phyloP scores from a whole-genome alignment of 2,888 invertebrate species.

The Caenorhabditis angaria region DNA sequence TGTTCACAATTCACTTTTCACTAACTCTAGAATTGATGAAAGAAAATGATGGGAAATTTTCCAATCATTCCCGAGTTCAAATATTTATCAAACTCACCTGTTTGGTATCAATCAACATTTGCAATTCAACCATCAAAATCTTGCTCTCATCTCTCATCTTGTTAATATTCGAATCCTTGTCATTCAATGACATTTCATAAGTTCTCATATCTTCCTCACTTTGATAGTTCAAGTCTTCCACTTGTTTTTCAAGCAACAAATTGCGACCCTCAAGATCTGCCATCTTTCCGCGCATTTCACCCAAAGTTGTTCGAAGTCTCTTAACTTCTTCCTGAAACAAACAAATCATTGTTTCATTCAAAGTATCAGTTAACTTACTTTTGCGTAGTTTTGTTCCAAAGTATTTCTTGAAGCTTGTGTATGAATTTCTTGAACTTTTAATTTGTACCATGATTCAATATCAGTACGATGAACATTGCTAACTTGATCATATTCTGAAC shows the following conservation, averaged over 20 bases:
- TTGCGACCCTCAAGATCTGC: slow-evolving; percentile 76
- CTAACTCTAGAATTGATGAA: too few species aligned
- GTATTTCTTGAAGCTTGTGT: slow-evolving; percentile 58
- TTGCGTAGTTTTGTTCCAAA: slow-evolving; percentile 51
- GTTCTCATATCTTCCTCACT: slow-evolving; percentile 73
- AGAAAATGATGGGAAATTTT: too few species aligned
- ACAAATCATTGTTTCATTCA: not conserved
- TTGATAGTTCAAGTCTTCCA: slow-evolving; percentile 74
- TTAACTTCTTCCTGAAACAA: slow-evolving; percentile 66
- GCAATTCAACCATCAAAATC: slow-evolving; percentile 73
- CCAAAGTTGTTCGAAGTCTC: slow-evolving; percentile 74
- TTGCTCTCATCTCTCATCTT: slow-evolving; percentile 72
- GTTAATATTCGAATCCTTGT: slow-evolving; percentile 72
- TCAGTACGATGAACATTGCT: slow-evolving; percentile 74
- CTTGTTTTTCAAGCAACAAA: slow-evolving; percentile 74
- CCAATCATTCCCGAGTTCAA: too few species aligned
- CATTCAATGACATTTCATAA: slow-evolving; percentile 73
- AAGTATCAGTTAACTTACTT: slow-evolving; percentile 9
- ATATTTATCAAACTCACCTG: slow-evolving; percentile 63
- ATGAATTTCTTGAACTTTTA: slow-evolving; percentile 76
- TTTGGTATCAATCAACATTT: slow-evolving; percentile 75
- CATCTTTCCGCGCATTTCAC: slow-evolving; percentile 74
- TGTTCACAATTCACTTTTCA: too few species aligned
- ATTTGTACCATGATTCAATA: slow-evolving; percentile 75
- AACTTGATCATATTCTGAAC: slow-evolving; percentile 75